A percentile compares a stretch with the other conserved stretches of the same genome.
Evolutionary conservation across 1,140 invertebrate species (phyloP).

Genomic region (Acromyrmex charruanus): DNA sequence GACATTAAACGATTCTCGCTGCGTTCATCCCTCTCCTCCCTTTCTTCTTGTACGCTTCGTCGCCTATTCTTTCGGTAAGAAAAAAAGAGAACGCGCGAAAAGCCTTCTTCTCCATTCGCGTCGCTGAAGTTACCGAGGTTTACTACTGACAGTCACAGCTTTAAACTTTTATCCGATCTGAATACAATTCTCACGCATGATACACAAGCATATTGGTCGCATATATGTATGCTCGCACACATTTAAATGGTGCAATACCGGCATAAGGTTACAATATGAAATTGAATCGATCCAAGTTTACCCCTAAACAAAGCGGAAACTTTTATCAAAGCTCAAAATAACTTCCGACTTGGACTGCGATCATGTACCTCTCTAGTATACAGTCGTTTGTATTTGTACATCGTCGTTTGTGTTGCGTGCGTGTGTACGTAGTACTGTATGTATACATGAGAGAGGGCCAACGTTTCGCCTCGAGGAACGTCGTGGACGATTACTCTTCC

Average conservation of each 20-base stretch:
- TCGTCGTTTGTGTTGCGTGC: not conserved
- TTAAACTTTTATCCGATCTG: slow-evolving; percentile 65
- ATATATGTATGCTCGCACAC: not conserved
- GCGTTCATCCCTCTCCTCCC: slow-evolving; percentile 1
- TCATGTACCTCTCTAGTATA: not conserved
- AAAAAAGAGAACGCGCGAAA: slow-evolving; percentile 40
- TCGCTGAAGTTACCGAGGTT: slow-evolving; percentile 61
- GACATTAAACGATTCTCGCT: slow-evolving; percentile 64
- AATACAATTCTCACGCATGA: slow-evolving; percentile 21
- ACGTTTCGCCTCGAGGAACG: slow-evolving; percentile 26
- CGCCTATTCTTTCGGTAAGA: slow-evolving; percentile 29
- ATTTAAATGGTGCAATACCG: slow-evolving; percentile 21
- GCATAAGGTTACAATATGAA: slow-evolving; percentile 49
- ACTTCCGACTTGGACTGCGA: slow-evolving; percentile 32
- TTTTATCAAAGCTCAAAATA: slow-evolving; percentile 60
- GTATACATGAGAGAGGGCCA: slow-evolving; percentile 1
- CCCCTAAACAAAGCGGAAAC: slow-evolving; percentile 58
- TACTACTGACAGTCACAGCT: slow-evolving; percentile 53
- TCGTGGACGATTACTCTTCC: slow-evolving; percentile 62
- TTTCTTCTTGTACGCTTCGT: not conserved
- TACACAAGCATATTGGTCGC: slow-evolving; percentile 7
- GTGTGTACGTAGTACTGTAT: not conserved
- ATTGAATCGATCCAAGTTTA: slow-evolving; percentile 61
- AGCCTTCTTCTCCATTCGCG: slow-evolving; percentile 24
- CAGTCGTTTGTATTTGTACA: not conserved